phyloP scores from a whole-genome alignment of 1,140 invertebrate genomes.

The Epicauta chinensis region DNA sequence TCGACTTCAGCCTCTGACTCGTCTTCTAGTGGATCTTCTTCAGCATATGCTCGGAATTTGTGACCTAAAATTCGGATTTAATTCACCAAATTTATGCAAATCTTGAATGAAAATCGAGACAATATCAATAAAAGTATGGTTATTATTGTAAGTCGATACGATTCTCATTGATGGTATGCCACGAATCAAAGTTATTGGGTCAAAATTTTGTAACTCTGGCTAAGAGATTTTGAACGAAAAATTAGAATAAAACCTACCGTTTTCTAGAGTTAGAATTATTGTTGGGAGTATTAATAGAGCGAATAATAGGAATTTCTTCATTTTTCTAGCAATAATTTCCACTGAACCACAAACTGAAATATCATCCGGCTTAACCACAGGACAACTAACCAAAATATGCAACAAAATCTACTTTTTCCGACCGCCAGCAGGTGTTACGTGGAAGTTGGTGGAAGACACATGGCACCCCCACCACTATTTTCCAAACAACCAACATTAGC shows the following conservation, averaged over 20 bases:
- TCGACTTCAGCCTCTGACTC: constrained; percentile 68
- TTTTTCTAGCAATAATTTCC: constrained; percentile 28
- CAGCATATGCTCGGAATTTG: constrained; percentile 55
- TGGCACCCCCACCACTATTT: constrained; percentile 26
- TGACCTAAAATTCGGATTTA: constrained; percentile 47
- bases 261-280: constrained; percentile 49
- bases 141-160: not conserved
- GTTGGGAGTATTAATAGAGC: constrained; percentile 50
- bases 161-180: not conserved
- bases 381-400: constrained; percentile 2
- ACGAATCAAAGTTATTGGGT: not conserved
- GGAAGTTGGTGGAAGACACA: constrained; percentile 30
- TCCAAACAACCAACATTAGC: not conserved
- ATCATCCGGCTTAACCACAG: constrained; percentile 3
- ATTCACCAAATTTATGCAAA: not conserved
- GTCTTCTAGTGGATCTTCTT: constrained; percentile 73
- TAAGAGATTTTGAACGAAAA: constrained; percentile 16
- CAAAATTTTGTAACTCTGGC: constrained; percentile 15
- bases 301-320: constrained; percentile 53
- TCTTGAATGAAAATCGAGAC: not conserved
- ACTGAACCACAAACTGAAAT: constrained; percentile 8
- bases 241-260: constrained; percentile 47
- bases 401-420: constrained; percentile 12
- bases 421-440: constrained; percentile 28
- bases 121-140: not conserved